Base-by-base conservation (phyloP, 2,113 vertebrate genomes). In the Amphilophus citrinellus region DNA sequence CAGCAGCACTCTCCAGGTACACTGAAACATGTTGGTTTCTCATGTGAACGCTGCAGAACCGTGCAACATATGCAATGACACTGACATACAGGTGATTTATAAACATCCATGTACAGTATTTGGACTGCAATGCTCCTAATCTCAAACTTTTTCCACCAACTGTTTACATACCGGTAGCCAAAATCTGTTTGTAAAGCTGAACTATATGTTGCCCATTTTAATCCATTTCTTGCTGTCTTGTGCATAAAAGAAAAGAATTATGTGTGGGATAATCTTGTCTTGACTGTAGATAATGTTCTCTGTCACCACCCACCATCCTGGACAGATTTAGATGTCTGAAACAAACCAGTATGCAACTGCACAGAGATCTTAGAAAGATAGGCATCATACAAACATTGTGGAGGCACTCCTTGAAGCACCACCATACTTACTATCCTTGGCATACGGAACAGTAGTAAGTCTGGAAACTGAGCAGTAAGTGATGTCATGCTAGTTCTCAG, bases 401-500 rank as follows among this genome's bases (percentile, higher is more conserved):
- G 10, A 53, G 50, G 42, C 61, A 60, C 3, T 47, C 14, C 2
- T 10, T 1, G 1, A 78, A 58, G 66, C 30, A 24, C 7, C 14
- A 24, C 32, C 27, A 37, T 47, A 32, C 24, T 44, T 10, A 44
- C 15, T 32, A 61, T 76, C 10, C 14, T 30, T 79, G 58, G 80
- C 68, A 71, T 18, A 6, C 18, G 30, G 42, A 10, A 50, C 32
- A 10, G 32, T 1, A 80, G 80, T 61, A 75, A 85, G 58, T 84
- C n/a, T 77, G 75, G 78, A 85, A 20, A 35, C 76, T 4, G 10
- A 78, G 57, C 14, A 22, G 37, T n/a, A 84, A 60, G 39, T 84
- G 81, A 88, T 61, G 47, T 88, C 76, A 84, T 53, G 35, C 0
- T 2, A 30, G 27, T 86, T 90, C 92, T 81, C 80, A 82, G 85